Percentiles rank a stretch among this genome's conserved stretches.
Conservation (phyloP, 2,888 invertebrate genomes). For the Zootermopsis nevadensis region DNA sequence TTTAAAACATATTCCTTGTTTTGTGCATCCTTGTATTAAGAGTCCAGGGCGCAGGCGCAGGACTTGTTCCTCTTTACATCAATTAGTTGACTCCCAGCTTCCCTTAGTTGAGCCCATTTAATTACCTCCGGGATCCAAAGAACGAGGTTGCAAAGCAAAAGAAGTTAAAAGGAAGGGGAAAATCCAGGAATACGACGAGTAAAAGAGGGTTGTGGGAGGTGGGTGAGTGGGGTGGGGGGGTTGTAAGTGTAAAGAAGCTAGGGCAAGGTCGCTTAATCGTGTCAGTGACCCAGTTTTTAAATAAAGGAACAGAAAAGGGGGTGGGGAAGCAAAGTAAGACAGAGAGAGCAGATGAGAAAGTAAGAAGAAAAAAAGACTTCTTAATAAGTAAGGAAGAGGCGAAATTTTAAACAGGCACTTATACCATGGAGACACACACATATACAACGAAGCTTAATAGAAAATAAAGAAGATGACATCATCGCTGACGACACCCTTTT, state of each 20-base stretch:
- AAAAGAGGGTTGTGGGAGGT: neutral
- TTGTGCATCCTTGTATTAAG: conserved; percentile 14
- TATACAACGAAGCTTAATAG: conserved; percentile 46
- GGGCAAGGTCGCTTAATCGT: conserved; percentile 50
- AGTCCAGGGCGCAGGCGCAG: neutral
- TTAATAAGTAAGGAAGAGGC: conserved; percentile 41
- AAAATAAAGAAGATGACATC: conserved; percentile 48
- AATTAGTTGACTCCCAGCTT: conserved; percentile 47
- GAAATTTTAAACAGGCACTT: conserved; percentile 40
- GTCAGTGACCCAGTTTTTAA: conserved; percentile 50
- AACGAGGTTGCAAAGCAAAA: conserved; percentile 23
- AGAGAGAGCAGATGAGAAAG: conserved; percentile 15
- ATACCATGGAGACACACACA: neutral
- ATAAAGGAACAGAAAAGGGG: conserved; percentile 29
- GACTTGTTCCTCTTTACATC: conserved; percentile 46
- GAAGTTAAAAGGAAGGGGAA: conserved; percentile 14
- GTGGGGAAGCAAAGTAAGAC: conserved; percentile 21
- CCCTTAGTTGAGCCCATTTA: conserved; percentile 45
- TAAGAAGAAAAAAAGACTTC: conserved; percentile 30
- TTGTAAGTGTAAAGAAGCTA: conserved; percentile 34
- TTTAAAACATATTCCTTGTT: neutral
- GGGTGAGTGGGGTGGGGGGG: neutral
- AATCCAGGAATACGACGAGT: conserved; percentile 7
- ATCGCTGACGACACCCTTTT: conserved; percentile 39
- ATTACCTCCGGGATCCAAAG: conserved; percentile 49